A percentile compares a stretch with the other conserved stretches of the same genome.
These are phyloP conservation scores for Meles meles DNA, from an alignment of 2,113 vertebrate species.

Conservation along the genomic window DNA sequence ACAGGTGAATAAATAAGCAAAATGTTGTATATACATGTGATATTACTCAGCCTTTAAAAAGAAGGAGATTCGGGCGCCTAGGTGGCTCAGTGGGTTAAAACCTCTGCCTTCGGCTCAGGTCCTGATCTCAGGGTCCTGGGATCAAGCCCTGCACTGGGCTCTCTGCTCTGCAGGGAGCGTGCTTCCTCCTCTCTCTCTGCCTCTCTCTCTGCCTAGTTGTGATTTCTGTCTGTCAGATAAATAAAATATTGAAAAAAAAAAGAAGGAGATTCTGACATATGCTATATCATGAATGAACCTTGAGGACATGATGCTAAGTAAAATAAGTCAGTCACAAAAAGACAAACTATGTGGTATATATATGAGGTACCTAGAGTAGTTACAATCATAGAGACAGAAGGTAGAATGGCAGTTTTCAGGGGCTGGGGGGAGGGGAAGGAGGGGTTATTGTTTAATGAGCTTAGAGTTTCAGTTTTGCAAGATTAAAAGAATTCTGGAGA, in stretches of 20 bases:
- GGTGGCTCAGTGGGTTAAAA: no score
- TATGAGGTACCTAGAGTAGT: not conserved
- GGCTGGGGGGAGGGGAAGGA: not conserved
- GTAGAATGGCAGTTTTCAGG: not conserved
- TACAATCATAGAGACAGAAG: not conserved
- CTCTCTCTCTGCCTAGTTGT: no score
- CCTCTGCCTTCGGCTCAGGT: no score
- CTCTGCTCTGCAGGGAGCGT: no score
- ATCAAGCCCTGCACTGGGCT: no score
- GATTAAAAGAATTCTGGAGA: not conserved
- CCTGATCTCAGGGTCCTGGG: no score
- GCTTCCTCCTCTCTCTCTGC: no score
- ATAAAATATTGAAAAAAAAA: no score
- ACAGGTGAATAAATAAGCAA: not conserved
- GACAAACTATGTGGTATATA: not conserved
- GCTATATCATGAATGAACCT: not conserved
- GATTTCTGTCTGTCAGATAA: no score
- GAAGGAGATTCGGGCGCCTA: not conserved
- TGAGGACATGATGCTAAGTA: not conserved
- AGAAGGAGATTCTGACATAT: not conserved
- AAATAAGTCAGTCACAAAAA: not conserved
- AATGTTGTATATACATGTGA: not conserved
- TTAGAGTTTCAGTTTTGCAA: not conserved
- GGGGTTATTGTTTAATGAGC: not conserved
- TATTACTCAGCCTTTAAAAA: not conserved